Base-by-base conservation (phyloP, 2,113 vertebrate species). In the Myotis brandtii region DNA sequence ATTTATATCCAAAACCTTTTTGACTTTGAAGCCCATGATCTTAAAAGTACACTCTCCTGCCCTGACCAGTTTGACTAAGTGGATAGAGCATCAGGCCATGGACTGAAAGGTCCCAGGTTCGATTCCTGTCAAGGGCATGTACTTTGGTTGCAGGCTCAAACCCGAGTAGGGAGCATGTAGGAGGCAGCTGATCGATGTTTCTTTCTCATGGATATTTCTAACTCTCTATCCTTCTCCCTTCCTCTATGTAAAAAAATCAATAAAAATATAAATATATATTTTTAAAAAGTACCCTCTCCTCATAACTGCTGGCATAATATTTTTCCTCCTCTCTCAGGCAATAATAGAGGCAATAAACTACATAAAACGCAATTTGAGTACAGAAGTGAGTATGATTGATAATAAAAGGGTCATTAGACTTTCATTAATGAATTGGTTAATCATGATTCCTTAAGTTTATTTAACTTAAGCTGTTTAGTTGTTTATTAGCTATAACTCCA, bases 391-490 rank as follows among this genome's bases (percentile, higher is more conserved):
- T 94, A 52, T 77, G 20, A 86, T 32, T 64, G 46, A 95, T 89
- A 96, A 90, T 77, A 90, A 91, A 93, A 96, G 17, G 17, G 21
- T 17, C 62, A 64, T 52, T 92, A 67, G 37, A 67, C 21, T 92
- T 95, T 81, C 89, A 81, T 84, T 90, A 94, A 79, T 94, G 50
- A 89, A 64, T 48, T 86, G 25, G 46, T 87, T 94, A 92, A 69
- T 82, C 32, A 16, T 11, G 34, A 3, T 32, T 77, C 17, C 25
- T 91, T 94, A 94, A 92, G 84, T 84, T 89, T 85, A 77, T 67
- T 93, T 93, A 94, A 94, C 69, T 64, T 89, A 96, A 96, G 73
- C 30, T 50, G 21, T 93, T 89, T 91, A 75, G 86, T 76, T 89
- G 18, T 59, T 59, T 59, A 59, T 59, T 59, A 59, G 56, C 21